Percentiles rank a stretch among this genome's conserved stretches.
Conservation (phyloP, 2,888 invertebrate species). For the Hydrotaea diabolus region DNA sequence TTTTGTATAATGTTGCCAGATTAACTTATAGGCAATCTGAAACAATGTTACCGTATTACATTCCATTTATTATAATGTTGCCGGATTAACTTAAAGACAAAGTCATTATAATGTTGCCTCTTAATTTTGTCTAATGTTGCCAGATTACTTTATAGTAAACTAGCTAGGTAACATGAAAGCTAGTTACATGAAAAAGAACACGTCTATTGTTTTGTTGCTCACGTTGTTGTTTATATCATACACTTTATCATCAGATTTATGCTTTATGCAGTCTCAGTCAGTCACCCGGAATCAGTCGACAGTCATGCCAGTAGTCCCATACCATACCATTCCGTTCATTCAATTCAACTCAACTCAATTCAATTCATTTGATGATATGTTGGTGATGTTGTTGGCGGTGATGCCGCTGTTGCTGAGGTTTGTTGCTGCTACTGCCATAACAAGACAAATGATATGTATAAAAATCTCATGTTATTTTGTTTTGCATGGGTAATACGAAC, state of each 20-base stretch:
- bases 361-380: conserved; percentile 55
- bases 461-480: conserved; percentile 56
- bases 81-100: no score
- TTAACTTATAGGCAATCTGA: no score
- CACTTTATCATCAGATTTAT: conserved; percentile 59
- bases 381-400: conserved; percentile 47
- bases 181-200: no score
- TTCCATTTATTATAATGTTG: no score
- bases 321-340: neutral
- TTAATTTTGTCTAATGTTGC: no score
- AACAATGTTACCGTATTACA: no score
- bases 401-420: neutral
- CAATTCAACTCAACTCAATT: neutral
- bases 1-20: no score
- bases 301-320: conserved; percentile 13
- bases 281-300: conserved; percentile 58
- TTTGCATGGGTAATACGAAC: no score
- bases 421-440: conserved; percentile 69
- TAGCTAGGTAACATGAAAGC: no score
- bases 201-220: neutral
- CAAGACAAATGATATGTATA: conserved; percentile 47
- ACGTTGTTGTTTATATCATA: neutral
- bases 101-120: no score
- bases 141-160: no score
- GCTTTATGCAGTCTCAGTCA: conserved; percentile 42